phyloP scores from a whole-genome alignment of 2,113 vertebrate species.

The Stercorarius parasiticus region DNA sequence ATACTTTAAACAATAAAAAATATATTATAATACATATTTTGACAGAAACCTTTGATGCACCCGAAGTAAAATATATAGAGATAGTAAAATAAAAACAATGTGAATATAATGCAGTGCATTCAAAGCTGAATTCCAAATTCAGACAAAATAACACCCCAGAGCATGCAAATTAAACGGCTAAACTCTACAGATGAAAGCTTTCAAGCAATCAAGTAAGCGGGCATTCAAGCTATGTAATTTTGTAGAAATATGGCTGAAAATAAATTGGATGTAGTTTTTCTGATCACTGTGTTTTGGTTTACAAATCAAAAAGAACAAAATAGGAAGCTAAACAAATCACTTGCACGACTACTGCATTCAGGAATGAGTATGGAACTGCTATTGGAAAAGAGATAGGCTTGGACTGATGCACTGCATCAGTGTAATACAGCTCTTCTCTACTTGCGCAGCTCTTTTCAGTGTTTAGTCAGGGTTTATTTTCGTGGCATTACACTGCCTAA shows the following conservation, averaged over 20 bases:
- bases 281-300: neutral
- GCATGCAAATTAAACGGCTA: neutral
- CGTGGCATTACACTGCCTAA: neutral
- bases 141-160: neutral
- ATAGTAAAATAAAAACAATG: neutral
- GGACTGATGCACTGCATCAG: neutral
- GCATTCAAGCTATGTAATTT: neutral
- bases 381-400: neutral
- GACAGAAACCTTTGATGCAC: neutral
- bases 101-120: neutral
- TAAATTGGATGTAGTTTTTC: neutral
- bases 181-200: slow-evolving; percentile 5
- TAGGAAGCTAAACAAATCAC: neutral
- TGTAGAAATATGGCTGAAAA: neutral
- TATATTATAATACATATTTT: neutral
- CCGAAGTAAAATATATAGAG: neutral
- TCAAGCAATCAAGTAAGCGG: neutral
- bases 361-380: neutral
- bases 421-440: neutral
- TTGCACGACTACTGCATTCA: neutral
- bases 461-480: neutral
- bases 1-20: neutral
- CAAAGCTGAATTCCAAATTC: slow-evolving; percentile 11
- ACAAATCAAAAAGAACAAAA: neutral
- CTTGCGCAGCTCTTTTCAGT: neutral